A percentile compares a stretch with the other conserved stretches of the same genome.
phyloP scores from a whole-genome alignment of 2,797 vertebrate genomes.

The Leptodactylus fallax region DNA sequence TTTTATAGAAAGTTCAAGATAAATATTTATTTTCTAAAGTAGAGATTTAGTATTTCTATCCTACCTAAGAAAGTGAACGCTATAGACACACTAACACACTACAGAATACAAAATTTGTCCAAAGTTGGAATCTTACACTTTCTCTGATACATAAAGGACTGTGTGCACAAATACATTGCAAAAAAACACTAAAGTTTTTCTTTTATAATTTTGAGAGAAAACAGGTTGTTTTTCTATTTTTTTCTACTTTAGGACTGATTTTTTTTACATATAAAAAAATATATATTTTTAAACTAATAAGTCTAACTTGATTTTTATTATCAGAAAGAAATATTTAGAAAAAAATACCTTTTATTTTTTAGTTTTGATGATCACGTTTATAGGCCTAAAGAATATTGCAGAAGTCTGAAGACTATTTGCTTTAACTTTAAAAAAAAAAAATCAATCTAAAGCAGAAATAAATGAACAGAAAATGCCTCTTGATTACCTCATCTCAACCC shows the following conservation, averaged over 20 bases:
- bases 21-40: neutral
- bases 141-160: neutral
- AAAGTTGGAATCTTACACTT: neutral
- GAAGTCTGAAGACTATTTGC: conserved; percentile 7
- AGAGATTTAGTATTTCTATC: neutral
- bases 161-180: neutral
- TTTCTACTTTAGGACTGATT: too few relatives aligned
- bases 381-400: neutral
- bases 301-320: neutral
- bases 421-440: conserved; percentile 32
- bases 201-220: neutral
- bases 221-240: too few relatives aligned
- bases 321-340: neutral
- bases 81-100: too few relatives aligned
- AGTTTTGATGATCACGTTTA: neutral
- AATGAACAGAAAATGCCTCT: conserved; percentile 52
- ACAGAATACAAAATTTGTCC: neutral
- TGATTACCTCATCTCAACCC: conserved; percentile 60
- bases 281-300: neutral
- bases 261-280: neutral
- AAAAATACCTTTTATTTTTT: neutral
- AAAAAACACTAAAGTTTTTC: neutral
- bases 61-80: neutral
- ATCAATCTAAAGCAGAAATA: conserved; percentile 35
- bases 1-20: neutral